phyloP scores from a whole-genome alignment of 2,113 vertebrate genomes.

The Anhinga rufa region DNA sequence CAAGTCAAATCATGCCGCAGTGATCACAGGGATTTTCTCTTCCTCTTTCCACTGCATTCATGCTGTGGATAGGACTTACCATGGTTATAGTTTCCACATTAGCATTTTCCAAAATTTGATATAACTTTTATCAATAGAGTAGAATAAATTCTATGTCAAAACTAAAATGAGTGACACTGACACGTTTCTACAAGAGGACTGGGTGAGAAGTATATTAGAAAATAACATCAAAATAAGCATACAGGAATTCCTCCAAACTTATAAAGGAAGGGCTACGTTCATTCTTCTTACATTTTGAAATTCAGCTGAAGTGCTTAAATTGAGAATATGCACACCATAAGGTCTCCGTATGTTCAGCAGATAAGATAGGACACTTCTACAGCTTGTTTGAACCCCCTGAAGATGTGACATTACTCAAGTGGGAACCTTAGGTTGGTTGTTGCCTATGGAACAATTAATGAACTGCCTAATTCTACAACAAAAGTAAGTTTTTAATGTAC shows the following conservation, averaged over 20 bases:
- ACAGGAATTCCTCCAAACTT: neutral
- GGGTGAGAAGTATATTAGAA: neutral
- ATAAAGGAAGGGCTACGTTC: fast-evolving
- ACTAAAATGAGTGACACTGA: neutral
- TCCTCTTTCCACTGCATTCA: neutral
- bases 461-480: neutral
- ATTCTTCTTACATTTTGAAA: neutral
- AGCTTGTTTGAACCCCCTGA: fast-evolving
- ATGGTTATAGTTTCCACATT: neutral
- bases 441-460: neutral
- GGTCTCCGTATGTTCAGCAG: neutral
- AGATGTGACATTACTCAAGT: neutral
- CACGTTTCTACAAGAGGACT: neutral
- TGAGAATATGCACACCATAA: no score
- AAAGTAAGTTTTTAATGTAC: neutral
- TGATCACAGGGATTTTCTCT: neutral
- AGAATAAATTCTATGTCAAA: neutral
- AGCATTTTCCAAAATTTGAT: neutral
- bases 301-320: neutral
- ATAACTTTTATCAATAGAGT: neutral
- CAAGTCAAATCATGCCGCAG: neutral
- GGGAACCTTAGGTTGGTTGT: neutral
- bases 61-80: neutral
- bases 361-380: neutral
- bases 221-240: neutral